Percentiles rank a stretch among this genome's conserved stretches.
Evolutionary conservation across 2,113 vertebrate genomes (phyloP).

Genomic region (Thermophis baileyi): DNA sequence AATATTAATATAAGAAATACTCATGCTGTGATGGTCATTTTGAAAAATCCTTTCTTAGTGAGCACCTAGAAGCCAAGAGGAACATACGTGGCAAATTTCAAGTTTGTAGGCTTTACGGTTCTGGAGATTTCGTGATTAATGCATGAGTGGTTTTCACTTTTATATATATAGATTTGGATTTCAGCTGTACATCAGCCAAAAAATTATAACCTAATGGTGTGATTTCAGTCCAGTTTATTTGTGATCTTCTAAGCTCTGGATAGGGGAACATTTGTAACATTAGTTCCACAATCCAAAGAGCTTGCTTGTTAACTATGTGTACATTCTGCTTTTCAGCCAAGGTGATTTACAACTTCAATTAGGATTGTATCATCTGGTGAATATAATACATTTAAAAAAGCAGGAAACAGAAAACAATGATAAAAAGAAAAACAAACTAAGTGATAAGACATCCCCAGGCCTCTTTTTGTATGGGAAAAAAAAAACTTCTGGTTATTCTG

Average conservation of each 20-base stretch:
- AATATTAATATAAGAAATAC: too few species aligned
- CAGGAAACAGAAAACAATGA: not conserved
- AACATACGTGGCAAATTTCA: too few species aligned
- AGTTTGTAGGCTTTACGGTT: too few species aligned
- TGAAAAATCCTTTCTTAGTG: too few species aligned
- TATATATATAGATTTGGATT: too few species aligned
- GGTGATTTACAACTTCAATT: not conserved
- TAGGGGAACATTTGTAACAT: not conserved
- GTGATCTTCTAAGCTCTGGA: not conserved
- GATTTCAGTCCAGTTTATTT: not conserved
- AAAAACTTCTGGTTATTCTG: not conserved
- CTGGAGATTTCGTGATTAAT: too few species aligned
- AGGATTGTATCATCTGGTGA: not conserved
- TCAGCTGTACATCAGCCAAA: not conserved
- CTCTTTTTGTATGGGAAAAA: not conserved
- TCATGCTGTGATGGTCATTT: too few species aligned
- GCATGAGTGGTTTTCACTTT: too few species aligned
- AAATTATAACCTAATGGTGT: not conserved
- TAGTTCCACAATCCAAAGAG: not conserved
- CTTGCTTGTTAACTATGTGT: not conserved
- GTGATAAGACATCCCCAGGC: not conserved
- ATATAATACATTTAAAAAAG: not conserved
- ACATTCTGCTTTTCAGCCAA: not conserved
- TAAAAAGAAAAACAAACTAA: not conserved
- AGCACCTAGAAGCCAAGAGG: too few species aligned